A percentile compares a stretch with the other conserved stretches of the same genome.
Conservation (phyloP, 2,888 invertebrate genomes). For the Pseudococcus longispinus region DNA sequence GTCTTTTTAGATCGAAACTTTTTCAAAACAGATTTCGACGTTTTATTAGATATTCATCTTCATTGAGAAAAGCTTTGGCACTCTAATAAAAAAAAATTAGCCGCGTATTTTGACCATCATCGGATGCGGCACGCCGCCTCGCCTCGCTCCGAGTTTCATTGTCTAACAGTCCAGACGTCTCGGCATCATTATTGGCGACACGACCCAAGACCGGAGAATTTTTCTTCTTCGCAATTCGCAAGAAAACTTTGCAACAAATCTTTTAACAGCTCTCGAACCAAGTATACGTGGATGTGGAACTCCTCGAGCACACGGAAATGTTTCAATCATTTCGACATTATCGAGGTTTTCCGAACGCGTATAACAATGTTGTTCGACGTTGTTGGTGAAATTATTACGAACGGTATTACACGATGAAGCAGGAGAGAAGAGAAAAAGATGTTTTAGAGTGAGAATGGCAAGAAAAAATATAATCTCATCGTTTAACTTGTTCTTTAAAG, state of each 20-base stretch:
- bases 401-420: background rate
- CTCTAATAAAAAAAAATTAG: background rate
- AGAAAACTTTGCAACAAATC: background rate
- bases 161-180: slow-evolving; percentile 19
- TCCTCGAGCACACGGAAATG: background rate
- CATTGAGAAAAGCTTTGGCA: background rate
- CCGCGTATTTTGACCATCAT: background rate
- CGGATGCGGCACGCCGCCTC: no score
- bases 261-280: background rate
- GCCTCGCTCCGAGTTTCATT: background rate
- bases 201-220: background rate
- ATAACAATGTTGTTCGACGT: background rate
- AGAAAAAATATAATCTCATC: background rate
- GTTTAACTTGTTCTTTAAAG: background rate
- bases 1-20: background rate
- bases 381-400: background rate
- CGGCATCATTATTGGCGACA: slow-evolving; percentile 25
- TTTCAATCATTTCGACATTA: slow-evolving; percentile 43
- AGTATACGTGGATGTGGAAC: background rate
- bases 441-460: background rate
- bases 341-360: background rate
- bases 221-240: background rate
- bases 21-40: background rate
- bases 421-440: background rate
- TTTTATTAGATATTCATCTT: background rate